Conservation (phyloP, 2,888 invertebrate genomes). For the Strigamia transsilvanica region DNA sequence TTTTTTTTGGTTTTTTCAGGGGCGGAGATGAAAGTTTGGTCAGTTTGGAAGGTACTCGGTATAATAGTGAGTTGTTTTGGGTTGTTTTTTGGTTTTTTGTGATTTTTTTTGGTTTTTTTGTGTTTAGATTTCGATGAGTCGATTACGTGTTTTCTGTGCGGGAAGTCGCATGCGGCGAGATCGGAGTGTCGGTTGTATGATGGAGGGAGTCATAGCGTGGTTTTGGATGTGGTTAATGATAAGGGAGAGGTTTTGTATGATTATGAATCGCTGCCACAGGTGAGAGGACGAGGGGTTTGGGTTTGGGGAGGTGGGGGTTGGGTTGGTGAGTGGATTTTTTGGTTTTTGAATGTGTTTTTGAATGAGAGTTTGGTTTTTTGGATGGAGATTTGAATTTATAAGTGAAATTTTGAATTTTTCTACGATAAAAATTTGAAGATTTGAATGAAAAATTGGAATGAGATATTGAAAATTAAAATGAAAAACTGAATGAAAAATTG, state of each 20-base stretch:
- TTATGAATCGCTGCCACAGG: background rate
- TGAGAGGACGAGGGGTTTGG: background rate
- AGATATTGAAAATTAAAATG: no score
- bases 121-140: background rate
- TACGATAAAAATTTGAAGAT: no score
- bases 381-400: no score
- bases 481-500: no score
- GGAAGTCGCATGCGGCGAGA: background rate
- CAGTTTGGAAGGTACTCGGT: background rate
- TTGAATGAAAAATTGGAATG: no score
- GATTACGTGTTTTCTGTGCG: background rate
- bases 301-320: no score
- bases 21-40: background rate
- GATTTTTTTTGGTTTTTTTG: background rate
- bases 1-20: background rate
- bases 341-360: no score
- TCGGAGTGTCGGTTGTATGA: background rate
- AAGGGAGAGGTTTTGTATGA: background rate
- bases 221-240: background rate
- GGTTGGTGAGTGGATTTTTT: no score
- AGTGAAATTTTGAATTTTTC: no score
- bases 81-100: background rate
- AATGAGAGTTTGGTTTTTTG: no score
- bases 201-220: background rate
- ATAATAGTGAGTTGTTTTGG: background rate